Base-by-base conservation (phyloP, 2,888 invertebrate genomes). In the Tenthredo scrophulariae region DNA sequence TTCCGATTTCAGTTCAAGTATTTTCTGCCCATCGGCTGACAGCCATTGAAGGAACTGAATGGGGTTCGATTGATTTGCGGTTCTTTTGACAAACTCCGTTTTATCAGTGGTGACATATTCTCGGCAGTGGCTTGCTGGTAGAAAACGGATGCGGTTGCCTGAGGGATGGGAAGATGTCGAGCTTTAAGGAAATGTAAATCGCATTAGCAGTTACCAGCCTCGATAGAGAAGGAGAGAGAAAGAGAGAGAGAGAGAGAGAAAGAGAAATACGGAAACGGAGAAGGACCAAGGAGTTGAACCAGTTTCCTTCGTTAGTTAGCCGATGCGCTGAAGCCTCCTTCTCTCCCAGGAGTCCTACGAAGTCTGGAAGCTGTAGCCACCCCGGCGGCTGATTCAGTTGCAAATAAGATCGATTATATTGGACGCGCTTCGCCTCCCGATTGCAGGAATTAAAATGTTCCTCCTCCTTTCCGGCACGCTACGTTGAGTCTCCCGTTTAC, bases 361-460 rank as follows among this genome's bases (percentile, higher is more conserved):
- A 43, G 72, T 72, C 72, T 72, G 72, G 40, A 43, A 43, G 72
- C 72, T 72, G 72, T 72, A 72, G 72, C 43, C 72, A 83, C 22
- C 46, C 46, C 26, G 40, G n/a, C 84, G 84, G 79, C 87, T 88
- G 88, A 91, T 90, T 91, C 90, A 89, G 89, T 90, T 89, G 90
- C 90, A 90, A 91, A 91, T 89, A 90, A 90, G 90, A 90, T 90
- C 90, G 91, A 91, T 91, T 91, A 90, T 90, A 90, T 90, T 86
- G 89, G 87, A 89, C 88, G 89, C 89, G 87, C 85, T 85, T 54
- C 79, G 89, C 90, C 89, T 91, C 85, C 87, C 88, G 88, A 91
- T 89, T 86, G 85, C 80, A 29, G 50, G 86, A 87, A 90, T 89
- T 89, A 89, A 89, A 90, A 89, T 86, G 88, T 89, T 88, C 87